Evolutionary conservation across 2,113 vertebrate genomes (phyloP).

Genomic region (Ovis canadensis): DNA sequence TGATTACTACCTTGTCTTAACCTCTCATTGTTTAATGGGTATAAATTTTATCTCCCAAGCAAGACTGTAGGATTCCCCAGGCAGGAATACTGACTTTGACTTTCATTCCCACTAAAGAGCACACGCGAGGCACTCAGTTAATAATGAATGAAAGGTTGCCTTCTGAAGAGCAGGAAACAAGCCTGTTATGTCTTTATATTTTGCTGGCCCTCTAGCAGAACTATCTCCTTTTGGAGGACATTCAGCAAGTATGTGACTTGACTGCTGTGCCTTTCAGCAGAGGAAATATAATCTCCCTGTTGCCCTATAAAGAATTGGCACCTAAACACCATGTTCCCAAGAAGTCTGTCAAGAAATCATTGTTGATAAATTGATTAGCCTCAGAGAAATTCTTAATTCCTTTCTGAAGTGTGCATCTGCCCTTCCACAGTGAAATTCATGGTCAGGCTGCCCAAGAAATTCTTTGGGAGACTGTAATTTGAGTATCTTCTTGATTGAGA

Average conservation of each 20-base stretch:
- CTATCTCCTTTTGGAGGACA: neutral
- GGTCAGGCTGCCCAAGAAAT: neutral
- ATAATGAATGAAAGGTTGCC: conserved; percentile 27
- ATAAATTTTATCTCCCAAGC: conserved; percentile 32
- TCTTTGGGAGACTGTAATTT: conserved; percentile 32
- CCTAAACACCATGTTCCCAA: conserved; percentile 5
- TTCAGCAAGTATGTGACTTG: conserved; percentile 31
- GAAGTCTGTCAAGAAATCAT: conserved; percentile 26
- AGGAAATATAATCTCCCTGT: conserved; percentile 23
- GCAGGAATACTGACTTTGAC: neutral
- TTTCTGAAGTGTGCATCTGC: neutral
- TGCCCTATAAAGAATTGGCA: conserved; percentile 19
- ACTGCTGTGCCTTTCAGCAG: conserved; percentile 31
- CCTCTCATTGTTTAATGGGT: conserved; percentile 47
- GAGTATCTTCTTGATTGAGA: neutral
- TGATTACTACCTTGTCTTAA: neutral
- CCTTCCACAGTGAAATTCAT: neutral
- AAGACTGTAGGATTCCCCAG: neutral
- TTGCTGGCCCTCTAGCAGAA: neutral
- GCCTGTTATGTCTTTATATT: neutral
- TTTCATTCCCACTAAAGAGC: neutral
- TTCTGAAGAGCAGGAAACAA: conserved; percentile 1
- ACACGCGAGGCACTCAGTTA: neutral
- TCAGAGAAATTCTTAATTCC: neutral
- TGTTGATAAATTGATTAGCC: conserved; percentile 18